Percentiles rank a stretch among this genome's conserved stretches.
These are phyloP conservation scores for Pollenia angustigena DNA, from an alignment of 2,888 invertebrate species.

Conservation along the genomic window DNA sequence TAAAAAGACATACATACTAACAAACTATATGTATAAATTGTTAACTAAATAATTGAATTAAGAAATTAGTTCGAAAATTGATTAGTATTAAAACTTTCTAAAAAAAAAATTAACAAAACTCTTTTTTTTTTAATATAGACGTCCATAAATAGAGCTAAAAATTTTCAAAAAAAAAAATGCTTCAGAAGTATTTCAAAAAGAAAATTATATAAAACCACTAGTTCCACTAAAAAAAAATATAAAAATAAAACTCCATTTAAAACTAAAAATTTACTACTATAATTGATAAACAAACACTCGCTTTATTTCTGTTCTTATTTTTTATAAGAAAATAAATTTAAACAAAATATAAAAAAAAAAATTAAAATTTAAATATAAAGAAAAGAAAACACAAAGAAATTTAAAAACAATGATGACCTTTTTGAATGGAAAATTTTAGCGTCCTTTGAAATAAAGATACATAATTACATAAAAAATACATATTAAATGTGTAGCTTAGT, in stretches of 20 bases:
- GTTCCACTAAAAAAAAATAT: conserved; percentile 61
- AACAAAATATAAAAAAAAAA: conserved; percentile 28
- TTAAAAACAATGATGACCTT: conserved; percentile 69
- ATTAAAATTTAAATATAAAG: conserved; percentile 38
- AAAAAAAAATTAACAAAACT: conserved; percentile 46
- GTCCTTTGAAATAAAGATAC: conserved; percentile 67
- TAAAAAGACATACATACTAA: conserved; percentile 40
- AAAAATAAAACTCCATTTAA: conserved; percentile 47
- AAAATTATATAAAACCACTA: conserved; percentile 47
- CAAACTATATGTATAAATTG: conserved; percentile 58
- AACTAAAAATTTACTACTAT: conserved; percentile 56
- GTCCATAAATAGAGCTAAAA: conserved; percentile 71
- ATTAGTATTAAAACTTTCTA: conserved; percentile 52
- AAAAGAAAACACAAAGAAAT: conserved; percentile 38
- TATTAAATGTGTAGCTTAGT: conserved; percentile 68
- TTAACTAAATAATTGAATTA: conserved; percentile 67
- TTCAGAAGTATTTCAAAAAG: conserved; percentile 69
- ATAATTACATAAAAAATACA: conserved; percentile 49
- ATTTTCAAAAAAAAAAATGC: conserved; percentile 57
- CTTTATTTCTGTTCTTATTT: conserved; percentile 61
- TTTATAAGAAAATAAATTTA: conserved; percentile 34
- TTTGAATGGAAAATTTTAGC: conserved; percentile 74
- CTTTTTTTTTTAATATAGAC: conserved; percentile 65
- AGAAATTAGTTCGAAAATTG: conserved; percentile 52
- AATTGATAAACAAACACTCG: conserved; percentile 66